Evolutionary conservation across 2,888 invertebrate genomes (phyloP).

Genomic region (Dermolepida albohirtum): DNA sequence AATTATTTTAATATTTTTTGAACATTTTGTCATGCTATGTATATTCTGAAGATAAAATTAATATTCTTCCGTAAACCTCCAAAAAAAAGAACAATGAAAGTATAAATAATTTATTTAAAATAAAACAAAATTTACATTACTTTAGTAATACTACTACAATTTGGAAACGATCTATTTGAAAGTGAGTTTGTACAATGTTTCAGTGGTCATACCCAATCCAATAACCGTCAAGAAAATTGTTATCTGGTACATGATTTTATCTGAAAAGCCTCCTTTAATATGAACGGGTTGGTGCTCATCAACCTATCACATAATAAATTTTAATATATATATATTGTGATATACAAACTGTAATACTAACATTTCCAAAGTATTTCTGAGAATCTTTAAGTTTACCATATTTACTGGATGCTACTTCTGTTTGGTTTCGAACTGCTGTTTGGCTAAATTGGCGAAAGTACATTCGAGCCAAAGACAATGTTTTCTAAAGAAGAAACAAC

Average conservation of each 20-base stretch:
- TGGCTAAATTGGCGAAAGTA: conserved; percentile 41
- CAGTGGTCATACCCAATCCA: conserved; percentile 36
- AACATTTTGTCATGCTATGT: too few species aligned
- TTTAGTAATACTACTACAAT: conserved; percentile 37
- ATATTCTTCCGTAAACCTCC: too few species aligned
- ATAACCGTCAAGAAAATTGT: conserved; percentile 30
- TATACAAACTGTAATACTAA: conserved; percentile 16
- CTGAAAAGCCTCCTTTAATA: conserved; percentile 40
- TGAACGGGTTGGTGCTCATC: conserved; percentile 40
- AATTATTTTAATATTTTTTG: too few species aligned
- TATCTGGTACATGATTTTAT: conserved; percentile 38
- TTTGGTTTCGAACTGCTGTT: conserved; percentile 31
- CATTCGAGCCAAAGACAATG: conserved; percentile 36
- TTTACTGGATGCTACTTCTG: conserved; percentile 33
- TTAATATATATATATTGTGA: background rate
- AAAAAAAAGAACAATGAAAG: conserved; percentile 8
- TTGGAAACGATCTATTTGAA: conserved; percentile 34
- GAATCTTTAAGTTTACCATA: conserved; percentile 25
- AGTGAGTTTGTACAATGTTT: conserved; percentile 31
- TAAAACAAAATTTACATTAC: conserved; percentile 27
- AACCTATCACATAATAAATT: conserved; percentile 34
- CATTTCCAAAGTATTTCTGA: conserved; percentile 37
- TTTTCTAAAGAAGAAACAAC: conserved; percentile 35
- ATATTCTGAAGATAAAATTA: too few species aligned
- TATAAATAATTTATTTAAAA: conserved; percentile 42